Evolutionary conservation across 2,113 vertebrate species (phyloP).

Genomic region (Sclerurus mexicanus): DNA sequence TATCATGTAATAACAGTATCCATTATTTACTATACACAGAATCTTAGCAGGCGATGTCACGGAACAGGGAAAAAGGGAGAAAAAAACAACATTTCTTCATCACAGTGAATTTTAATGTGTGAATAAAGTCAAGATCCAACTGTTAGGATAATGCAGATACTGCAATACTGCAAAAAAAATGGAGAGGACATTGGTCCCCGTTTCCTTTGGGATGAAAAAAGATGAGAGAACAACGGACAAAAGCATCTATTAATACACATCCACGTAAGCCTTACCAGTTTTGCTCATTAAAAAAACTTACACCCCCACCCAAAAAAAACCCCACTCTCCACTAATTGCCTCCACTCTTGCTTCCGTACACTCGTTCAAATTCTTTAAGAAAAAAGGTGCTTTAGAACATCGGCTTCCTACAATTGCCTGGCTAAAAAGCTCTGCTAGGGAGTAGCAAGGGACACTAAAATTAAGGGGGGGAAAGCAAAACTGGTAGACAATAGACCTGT

Average conservation of each 20-base stretch:
- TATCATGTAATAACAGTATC: not conserved
- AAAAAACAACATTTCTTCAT: not conserved
- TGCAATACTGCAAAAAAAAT: not conserved
- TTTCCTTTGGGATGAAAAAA: not conserved
- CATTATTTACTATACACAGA: not conserved
- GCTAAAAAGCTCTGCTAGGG: not conserved
- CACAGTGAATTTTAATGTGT: not conserved
- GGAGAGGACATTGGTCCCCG: not conserved
- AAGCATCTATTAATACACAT: not conserved
- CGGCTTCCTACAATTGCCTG: not conserved
- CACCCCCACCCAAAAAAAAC: not conserved
- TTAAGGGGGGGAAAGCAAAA: not conserved
- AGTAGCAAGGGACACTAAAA: not conserved
- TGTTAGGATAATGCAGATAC: not conserved
- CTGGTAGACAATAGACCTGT: not conserved
- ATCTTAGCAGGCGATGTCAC: not conserved
- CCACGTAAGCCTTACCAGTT: not conserved
- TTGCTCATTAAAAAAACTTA: not conserved
- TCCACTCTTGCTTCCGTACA: not conserved
- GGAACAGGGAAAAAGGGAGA: accelerated
- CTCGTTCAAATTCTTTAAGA: not conserved
- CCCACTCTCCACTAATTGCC: not conserved
- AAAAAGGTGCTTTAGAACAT: not conserved
- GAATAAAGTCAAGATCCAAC: not conserved
- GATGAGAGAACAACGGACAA: not conserved